Evolutionary conservation across 2,888 invertebrate species (phyloP).

Genomic region (Baronia brevicornis): DNA sequence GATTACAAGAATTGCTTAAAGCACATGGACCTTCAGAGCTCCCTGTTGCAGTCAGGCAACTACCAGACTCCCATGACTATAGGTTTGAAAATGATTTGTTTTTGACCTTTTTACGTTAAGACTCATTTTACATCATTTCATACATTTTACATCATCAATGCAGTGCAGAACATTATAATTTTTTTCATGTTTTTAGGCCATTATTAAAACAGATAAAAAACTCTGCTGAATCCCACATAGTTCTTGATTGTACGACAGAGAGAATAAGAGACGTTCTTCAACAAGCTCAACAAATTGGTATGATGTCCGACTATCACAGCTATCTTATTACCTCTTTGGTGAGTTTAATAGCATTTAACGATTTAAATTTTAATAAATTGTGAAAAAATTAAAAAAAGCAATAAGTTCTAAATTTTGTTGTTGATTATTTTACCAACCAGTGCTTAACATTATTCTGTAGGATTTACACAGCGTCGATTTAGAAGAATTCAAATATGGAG

Average conservation of each 20-base stretch:
- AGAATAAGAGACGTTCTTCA: constrained; percentile 90
- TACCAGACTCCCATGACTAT: constrained; percentile 89
- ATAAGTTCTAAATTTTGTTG: no score
- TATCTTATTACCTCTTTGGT: constrained; percentile 94
- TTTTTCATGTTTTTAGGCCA: constrained; percentile 83
- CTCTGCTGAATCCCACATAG: constrained; percentile 92
- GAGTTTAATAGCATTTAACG: constrained; percentile 48
- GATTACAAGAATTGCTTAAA: constrained; percentile 90
- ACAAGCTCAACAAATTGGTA: constrained; percentile 96
- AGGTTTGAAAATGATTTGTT: constrained; percentile 74
- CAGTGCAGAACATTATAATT: no score
- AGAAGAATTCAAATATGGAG: constrained; percentile 95
- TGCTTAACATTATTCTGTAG: constrained; percentile 50
- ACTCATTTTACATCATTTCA: not conserved
- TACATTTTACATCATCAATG: no score
- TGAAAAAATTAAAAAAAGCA: not conserved
- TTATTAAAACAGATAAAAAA: constrained; percentile 94
- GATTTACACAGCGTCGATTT: constrained; percentile 94
- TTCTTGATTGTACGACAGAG: constrained; percentile 91
- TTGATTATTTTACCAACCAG: not conserved
- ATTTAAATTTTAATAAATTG: constrained; percentile 4
- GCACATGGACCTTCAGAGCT: constrained; percentile 90
- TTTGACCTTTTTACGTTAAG: no score
- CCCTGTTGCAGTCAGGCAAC: constrained; percentile 88
- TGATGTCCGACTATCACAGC: constrained; percentile 97